These are phyloP conservation scores for Myrmophylax atrothorax DNA, from an alignment of 2,113 vertebrate species.

Conservation along the genomic window DNA sequence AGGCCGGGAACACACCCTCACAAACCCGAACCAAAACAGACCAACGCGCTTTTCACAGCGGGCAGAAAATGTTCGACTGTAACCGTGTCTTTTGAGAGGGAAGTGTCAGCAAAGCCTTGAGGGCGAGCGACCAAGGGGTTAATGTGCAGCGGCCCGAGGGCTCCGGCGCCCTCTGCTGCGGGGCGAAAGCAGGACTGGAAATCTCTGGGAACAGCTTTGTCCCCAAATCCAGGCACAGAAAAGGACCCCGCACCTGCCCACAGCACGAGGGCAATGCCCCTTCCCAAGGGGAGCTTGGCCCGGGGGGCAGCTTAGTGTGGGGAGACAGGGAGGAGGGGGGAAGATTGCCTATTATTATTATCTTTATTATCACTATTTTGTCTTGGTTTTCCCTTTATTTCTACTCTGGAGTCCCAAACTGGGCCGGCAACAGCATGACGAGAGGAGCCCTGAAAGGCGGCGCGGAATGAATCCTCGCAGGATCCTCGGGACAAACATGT, in stretches of 20 bases:
- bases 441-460: background rate
- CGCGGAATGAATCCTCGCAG: background rate
- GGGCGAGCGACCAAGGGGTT: background rate
- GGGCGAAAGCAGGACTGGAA: slow-evolving; percentile 2
- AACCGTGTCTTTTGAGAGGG: background rate
- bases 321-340: background rate
- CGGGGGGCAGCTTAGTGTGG: background rate
- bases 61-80: background rate
- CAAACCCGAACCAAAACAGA: background rate
- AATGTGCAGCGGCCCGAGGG: background rate
- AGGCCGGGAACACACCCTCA: rapidly evolving
- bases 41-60: background rate
- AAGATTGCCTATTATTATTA: background rate
- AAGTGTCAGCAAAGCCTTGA: background rate
- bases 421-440: background rate
- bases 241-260: background rate
- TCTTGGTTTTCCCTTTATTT: background rate
- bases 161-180: slow-evolving; percentile 53
- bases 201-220: slow-evolving; percentile 45
- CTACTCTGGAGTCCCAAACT: background rate
- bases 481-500: background rate
- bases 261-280: background rate
- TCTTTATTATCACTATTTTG: background rate
- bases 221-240: background rate
- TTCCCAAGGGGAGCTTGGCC: background rate